Conservation (phyloP, 2,113 vertebrate species). For the Mus musculus region GRCm39 chr6:134969501-134970000, state of each 20-base stretch:
- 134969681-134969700: not conserved
- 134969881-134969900: not conserved
- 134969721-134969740: not conserved
- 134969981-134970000: not conserved
- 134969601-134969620: not conserved
- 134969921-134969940: not conserved
- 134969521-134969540: not conserved
- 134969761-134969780: not conserved
- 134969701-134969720: not conserved
- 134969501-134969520: not conserved
- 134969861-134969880: not conserved
- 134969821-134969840: not conserved
- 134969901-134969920: not conserved
- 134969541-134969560: too few relatives aligned
- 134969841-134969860: not conserved
- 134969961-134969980: not conserved
- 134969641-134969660: not conserved
- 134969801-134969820: not conserved
- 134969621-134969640: not conserved
- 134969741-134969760: not conserved
- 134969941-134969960: not conserved
- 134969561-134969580: not conserved
- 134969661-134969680: not conserved
- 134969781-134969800: not conserved
- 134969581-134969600: not conserved